Evolutionary conservation across 2,797 vertebrate species (phyloP), one percentile per base, ranked within the genome.

Genomic region (Urosaurus nigricauda): DNA sequence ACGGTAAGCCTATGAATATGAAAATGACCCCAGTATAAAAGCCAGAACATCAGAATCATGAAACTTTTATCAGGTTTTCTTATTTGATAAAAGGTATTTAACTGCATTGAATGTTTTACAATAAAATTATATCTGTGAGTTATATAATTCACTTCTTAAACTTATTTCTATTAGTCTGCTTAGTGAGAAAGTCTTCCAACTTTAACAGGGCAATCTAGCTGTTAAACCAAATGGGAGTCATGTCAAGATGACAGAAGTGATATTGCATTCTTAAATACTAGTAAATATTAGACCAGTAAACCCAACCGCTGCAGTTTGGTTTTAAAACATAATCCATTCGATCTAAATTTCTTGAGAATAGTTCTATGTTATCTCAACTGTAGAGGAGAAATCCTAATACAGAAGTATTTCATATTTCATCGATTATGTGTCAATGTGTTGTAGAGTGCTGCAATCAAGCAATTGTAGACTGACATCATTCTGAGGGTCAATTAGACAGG

Each of bases 31-130:
- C 32, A 79, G 53, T 89, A 83, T 60, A n/a, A 37, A 56, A 16
- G 32, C 8, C 83, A 40, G 87, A 92, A 83, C 32, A 74, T 51
- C 87, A 87, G 92, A 91, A 91, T 84, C 93, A 93, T 91, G 94
- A 92, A 92, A 93, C 89, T 87, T 92, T 88, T 79, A 19, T 37
- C 78, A 71, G 0, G 0, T 77, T 78, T 78, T 35, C 78, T n/a
- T 21, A 88, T 93, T 81, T 89, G 43, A 87, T 37, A 87, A 93
- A 93, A 65, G 79, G 84, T 53, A 84, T 17, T 35, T 63, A 47
- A 89, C 85, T 65, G 29, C 70, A 63, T 47, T 84, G 29, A 84
- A 83, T 35, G 29, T 53, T 73, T 89, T 89, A 70, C 19, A 86
- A 43, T 75, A 86, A 89, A 84, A 81, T 87, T 58, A 70, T 26